Evolutionary conservation across 1,140 invertebrate genomes (phyloP).

Genomic region (Eumaeus atala): DNA sequence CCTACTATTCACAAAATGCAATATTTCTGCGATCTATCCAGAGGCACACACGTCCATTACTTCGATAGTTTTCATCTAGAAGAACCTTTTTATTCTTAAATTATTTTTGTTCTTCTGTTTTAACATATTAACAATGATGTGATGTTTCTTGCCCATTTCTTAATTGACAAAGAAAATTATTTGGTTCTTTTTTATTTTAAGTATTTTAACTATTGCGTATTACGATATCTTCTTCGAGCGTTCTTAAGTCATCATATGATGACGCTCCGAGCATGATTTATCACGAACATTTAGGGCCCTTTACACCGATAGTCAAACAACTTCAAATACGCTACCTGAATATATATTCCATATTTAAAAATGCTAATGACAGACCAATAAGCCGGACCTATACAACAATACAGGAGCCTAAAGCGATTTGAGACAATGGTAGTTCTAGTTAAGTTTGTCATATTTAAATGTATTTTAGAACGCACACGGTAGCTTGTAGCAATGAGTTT

Average conservation of each 20-base stretch:
- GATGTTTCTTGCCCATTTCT: too few relatives aligned
- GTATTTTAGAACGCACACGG: constrained; percentile 32
- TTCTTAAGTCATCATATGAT: constrained; percentile 17
- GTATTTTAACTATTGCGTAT: too few relatives aligned
- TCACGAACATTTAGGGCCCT: constrained; percentile 42
- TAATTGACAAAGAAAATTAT: too few relatives aligned
- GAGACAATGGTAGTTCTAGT: constrained; percentile 13
- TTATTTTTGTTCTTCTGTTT: too few relatives aligned
- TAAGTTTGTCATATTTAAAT: constrained; percentile 21
- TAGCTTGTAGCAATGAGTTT: constrained; percentile 34
- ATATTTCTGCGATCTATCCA: too few relatives aligned
- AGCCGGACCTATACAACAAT: constrained; percentile 11
- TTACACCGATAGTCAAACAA: constrained; percentile 46
- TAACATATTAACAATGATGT: too few relatives aligned
- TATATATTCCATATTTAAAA: constrained; percentile 57
- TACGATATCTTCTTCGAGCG: too few relatives aligned
- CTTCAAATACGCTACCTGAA: constrained; percentile 58
- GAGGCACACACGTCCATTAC: too few relatives aligned
- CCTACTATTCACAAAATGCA: too few relatives aligned
- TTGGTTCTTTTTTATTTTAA: too few relatives aligned
- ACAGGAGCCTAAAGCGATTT: neutral
- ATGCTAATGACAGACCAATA: constrained; percentile 38
- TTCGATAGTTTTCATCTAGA: too few relatives aligned
- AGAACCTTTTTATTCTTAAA: too few relatives aligned
- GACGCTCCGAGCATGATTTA: constrained; percentile 32